A percentile compares a stretch with the other conserved stretches of the same genome.
Evolutionary conservation across 2,888 invertebrate genomes (phyloP).

Genomic region (Girardia tigrina): DNA sequence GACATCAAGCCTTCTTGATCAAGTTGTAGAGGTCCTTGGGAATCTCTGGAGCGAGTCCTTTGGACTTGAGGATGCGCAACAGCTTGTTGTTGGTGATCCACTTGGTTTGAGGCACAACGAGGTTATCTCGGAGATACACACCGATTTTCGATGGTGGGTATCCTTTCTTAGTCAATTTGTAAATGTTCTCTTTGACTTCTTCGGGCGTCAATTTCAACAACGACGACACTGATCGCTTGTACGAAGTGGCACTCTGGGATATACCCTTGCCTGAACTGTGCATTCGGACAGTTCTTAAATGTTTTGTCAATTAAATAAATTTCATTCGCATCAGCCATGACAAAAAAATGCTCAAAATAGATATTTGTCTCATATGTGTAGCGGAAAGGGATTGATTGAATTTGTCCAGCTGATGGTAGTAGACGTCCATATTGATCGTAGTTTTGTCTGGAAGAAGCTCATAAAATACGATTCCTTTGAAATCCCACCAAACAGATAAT

Average conservation of each 20-base stretch:
- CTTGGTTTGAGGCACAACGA: constrained; percentile 95
- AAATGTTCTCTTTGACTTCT: constrained; percentile 94
- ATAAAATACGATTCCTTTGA: too few relatives aligned
- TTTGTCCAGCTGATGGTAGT: too few relatives aligned
- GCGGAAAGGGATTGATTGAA: too few relatives aligned
- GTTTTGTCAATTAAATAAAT: too few relatives aligned
- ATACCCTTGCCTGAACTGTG: constrained; percentile 99
- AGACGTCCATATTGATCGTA: too few relatives aligned
- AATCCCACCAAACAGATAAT: too few relatives aligned
- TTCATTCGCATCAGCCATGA: too few relatives aligned
- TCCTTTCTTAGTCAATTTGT: constrained; percentile 93
- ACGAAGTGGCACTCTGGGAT: constrained; percentile 94
- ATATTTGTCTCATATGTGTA: too few relatives aligned
- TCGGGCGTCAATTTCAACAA: constrained; percentile 92
- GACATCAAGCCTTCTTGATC: constrained; percentile 94
- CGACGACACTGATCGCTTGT: constrained; percentile 86
- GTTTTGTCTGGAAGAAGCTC: too few relatives aligned
- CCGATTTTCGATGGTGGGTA: constrained; percentile 89
- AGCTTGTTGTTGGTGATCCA: constrained; percentile 98
- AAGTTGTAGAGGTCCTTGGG: constrained; percentile 95
- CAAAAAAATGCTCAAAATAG: too few relatives aligned
- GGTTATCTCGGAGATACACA: constrained; percentile 72
- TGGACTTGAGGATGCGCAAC: constrained; percentile 84
- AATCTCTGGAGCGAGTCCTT: constrained; percentile 88
- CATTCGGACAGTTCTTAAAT: constrained; percentile 94